Evolutionary conservation across 2,113 vertebrate species (phyloP).

Genomic region (Leucopsar rothschildi): DNA sequence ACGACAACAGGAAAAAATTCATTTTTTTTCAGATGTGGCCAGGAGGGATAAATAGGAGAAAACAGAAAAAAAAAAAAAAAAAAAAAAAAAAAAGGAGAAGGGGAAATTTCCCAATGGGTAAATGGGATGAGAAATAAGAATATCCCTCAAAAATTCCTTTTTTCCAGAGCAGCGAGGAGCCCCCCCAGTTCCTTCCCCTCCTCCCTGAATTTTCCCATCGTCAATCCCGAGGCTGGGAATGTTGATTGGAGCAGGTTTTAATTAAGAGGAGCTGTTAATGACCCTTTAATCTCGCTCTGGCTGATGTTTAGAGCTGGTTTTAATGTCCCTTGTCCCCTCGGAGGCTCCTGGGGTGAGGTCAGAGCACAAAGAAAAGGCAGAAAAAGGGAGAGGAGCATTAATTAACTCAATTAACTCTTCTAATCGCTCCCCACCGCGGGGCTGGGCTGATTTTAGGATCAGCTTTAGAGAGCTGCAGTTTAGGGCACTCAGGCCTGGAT

Average conservation of each 20-base stretch:
- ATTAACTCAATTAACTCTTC: background rate
- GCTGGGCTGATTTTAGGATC: background rate
- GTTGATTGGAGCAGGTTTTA: background rate
- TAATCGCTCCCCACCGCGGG: background rate
- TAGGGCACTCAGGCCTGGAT: background rate
- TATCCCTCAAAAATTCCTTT: background rate
- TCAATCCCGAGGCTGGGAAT: background rate
- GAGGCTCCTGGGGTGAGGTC: background rate
- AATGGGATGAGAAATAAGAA: too few relatives aligned
- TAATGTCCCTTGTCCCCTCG: background rate
- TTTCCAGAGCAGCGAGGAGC: background rate
- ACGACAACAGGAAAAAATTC: background rate
- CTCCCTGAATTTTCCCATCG: background rate
- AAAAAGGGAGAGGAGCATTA: background rate
- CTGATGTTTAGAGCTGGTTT: background rate
- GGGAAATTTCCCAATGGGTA: background rate
- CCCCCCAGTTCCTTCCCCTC: too few relatives aligned
- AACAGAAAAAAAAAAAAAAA: background rate
- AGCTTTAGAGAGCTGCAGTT: background rate
- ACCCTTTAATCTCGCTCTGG: background rate
- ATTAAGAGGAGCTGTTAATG: background rate
- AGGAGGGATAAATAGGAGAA: background rate
- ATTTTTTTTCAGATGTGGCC: accelerated
- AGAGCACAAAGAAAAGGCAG: background rate
- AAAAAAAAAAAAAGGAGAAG: background rate